A percentile compares a stretch with the other conserved stretches of the same genome.
Conservation (phyloP, 1,140 invertebrate species). For the Bombus confusus region DNA sequence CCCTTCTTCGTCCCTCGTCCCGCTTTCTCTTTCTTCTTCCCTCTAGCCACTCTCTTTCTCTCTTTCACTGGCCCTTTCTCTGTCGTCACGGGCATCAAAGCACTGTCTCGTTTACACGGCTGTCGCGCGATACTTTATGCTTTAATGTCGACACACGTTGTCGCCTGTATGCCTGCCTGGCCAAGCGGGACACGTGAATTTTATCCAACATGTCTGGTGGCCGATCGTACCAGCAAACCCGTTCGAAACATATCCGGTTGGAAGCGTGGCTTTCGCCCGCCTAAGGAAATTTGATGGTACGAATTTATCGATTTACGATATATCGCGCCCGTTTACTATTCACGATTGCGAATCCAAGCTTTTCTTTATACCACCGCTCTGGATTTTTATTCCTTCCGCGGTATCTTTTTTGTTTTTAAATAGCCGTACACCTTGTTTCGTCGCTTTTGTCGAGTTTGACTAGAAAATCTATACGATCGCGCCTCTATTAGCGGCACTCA, state of each 20-base stretch:
- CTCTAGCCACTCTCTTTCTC: no score
- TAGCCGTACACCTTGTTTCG: background rate
- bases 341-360: background rate
- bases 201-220: constrained; percentile 39
- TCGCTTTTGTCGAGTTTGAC: no score
- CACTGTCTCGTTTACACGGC: constrained; percentile 64
- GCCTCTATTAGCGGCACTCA: no score
- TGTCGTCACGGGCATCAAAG: constrained; percentile 63
- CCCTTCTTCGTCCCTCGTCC: no score
- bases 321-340: background rate
- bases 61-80: background rate
- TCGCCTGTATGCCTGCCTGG: constrained; percentile 46
- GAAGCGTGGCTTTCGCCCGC: background rate
- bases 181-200: constrained; percentile 54
- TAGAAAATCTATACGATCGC: no score
- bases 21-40: background rate
- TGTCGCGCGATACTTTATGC: constrained; percentile 65
- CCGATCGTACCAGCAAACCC: constrained; percentile 43
- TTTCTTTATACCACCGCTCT: background rate
- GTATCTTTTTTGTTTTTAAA: background rate
- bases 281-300: constrained; percentile 26
- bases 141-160: constrained; percentile 62
- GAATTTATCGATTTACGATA: constrained; percentile 37
- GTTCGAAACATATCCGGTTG: constrained; percentile 27
- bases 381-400: background rate